Evolutionary conservation across 2,113 vertebrate genomes (phyloP).

Genomic region (Ascaphus truei): DNA sequence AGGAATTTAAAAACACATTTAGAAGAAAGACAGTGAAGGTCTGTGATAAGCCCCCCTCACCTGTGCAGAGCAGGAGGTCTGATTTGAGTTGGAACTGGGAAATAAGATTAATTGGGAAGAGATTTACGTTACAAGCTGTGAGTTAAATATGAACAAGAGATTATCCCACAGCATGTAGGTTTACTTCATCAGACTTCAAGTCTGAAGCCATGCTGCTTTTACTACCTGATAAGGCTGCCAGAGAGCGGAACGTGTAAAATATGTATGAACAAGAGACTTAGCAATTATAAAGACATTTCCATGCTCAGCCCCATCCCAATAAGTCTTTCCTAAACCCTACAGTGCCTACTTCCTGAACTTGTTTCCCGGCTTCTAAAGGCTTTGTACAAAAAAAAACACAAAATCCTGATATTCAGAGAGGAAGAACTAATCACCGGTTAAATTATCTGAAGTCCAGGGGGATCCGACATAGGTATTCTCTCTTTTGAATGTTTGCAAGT

Average conservation of each 20-base stretch:
- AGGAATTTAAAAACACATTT: neutral
- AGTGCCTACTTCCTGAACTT: slow-evolving; percentile 17
- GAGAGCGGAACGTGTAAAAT: slow-evolving; percentile 22
- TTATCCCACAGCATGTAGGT: slow-evolving; percentile 33
- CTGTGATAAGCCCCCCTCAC: neutral
- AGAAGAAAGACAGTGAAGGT: neutral
- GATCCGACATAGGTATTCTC: neutral
- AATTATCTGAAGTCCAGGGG: slow-evolving; percentile 12
- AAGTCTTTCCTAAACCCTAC: slow-evolving; percentile 32
- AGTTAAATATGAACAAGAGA: slow-evolving; percentile 39
- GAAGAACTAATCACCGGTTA: slow-evolving; percentile 14
- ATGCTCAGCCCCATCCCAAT: slow-evolving; percentile 8
- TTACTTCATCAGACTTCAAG: slow-evolving; percentile 31
- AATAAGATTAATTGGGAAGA: slow-evolving; percentile 35
- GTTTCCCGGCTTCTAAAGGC: slow-evolving; percentile 11
- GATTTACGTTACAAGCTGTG: slow-evolving; percentile 33
- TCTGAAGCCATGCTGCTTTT: slow-evolving; percentile 28
- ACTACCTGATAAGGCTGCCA: slow-evolving; percentile 26
- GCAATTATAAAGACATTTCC: slow-evolving; percentile 24
- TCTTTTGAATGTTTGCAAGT: neutral
- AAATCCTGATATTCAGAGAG: neutral
- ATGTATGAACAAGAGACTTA: slow-evolving; percentile 23
- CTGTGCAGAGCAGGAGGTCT: slow-evolving; percentile 27
- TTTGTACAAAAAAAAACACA: too few species aligned
- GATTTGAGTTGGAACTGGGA: slow-evolving; percentile 2